Conservation (phyloP, 2,113 vertebrate species). For the Corvus cornix region DNA sequence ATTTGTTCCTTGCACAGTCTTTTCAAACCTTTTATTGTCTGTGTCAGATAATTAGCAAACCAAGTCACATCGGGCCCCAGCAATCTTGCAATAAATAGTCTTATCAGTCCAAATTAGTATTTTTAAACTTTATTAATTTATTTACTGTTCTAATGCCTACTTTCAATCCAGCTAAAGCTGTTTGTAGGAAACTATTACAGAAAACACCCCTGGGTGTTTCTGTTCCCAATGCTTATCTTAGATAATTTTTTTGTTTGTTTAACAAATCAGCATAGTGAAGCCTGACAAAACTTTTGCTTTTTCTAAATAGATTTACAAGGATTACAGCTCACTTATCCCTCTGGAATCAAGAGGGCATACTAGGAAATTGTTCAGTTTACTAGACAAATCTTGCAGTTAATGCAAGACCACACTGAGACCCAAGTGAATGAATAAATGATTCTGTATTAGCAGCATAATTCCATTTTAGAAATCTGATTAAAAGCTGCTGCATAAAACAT, state of each 20-base stretch:
- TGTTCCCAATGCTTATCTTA: not conserved
- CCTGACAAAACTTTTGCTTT: not conserved
- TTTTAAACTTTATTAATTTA: not conserved
- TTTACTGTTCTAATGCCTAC: not conserved
- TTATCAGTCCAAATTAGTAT: not conserved
- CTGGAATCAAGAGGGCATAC: not conserved
- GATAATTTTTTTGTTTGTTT: not conserved
- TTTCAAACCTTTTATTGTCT: not conserved
- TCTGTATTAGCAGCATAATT: not conserved
- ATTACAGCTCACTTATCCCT: not conserved
- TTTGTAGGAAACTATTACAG: not conserved
- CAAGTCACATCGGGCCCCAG: not conserved
- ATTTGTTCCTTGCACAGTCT: not conserved
- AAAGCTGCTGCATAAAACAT: not conserved
- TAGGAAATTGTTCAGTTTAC: not conserved
- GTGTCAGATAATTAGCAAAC: not conserved
- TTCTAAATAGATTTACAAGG: not conserved
- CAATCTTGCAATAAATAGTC: not conserved
- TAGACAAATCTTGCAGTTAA: not conserved
- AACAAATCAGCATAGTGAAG: not conserved
- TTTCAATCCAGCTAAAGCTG: not conserved
- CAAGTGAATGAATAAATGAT: not conserved
- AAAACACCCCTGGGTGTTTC: not conserved
- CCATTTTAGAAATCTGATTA: not conserved
- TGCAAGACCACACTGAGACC: not conserved